Base-by-base conservation (phyloP, 2,888 invertebrate species). In the Nudaria mundana region DNA sequence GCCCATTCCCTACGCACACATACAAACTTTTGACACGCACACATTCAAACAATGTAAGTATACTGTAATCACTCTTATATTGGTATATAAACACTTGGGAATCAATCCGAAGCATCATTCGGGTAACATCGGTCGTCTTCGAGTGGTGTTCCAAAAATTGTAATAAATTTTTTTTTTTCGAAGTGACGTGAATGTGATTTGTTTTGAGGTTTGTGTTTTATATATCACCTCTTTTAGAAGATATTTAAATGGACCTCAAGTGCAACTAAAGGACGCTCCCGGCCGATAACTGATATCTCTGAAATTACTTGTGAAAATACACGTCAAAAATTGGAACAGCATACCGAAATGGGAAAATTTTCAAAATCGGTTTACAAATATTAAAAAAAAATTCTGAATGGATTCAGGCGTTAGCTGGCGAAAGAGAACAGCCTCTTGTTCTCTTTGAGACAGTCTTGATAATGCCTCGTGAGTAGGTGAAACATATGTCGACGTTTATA, bases 11-110 rank as follows among this genome's bases (percentile, higher is more conserved):
- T 25, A 40, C 25, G 23, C 46, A 38, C 56, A 29, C 57, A 47
- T 39, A 46, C 40, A 47, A 23, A 25, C 16, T 40, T 12, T 32
- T 10, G 15, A 12, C 18, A 15, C 16, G 24, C 43, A 26, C 43
- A 46, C 40, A 34, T 40, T 39, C 37, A 39, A 35, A 24, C 36
- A 50, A 45, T 44, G 41, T 24, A 53, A 40, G 52, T 59, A 49
- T 55, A 55, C 46, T 43, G 43, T 60, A 51, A 63, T 60, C 53
- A 53, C 41, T 54, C 39, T 43, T 40, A 37, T 46, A 47, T 48
- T 41, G 42, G 40, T 63, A 63, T 63, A 63, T 50, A 63, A 63
- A 44, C 34, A 34, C 34, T 37, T 15, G 30, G 52, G 44, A 54
- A 43, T 36, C 49, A 44, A 42, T 45, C 22, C 49, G 30, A 39